Evolutionary conservation across 2,888 invertebrate species (phyloP).

Genomic region (Boloria euphrosyne): DNA sequence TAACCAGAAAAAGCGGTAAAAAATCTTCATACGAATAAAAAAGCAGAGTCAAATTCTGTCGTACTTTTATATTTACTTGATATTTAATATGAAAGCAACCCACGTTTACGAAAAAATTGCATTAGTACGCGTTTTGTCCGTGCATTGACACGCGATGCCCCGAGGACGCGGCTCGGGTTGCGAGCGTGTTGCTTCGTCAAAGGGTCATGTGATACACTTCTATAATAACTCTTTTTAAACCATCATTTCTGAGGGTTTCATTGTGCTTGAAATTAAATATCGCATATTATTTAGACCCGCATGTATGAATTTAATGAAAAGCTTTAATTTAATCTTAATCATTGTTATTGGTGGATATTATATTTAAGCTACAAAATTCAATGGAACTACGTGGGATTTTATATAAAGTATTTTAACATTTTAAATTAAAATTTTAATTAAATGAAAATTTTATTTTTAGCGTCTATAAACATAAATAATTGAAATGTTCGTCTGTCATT

Average conservation of each 20-base stretch:
- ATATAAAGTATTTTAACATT: no score
- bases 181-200: conserved; percentile 41
- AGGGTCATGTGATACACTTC: conserved; percentile 45
- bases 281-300: conserved; percentile 31
- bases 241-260: conserved; percentile 34
- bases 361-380: no score
- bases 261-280: conserved; percentile 38
- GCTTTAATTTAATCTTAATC: conserved; percentile 18
- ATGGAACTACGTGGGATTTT: no score
- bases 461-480: no score
- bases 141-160: conserved; percentile 44
- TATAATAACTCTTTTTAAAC: conserved; percentile 35
- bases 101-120: conserved; percentile 40
- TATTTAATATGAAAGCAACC: background rate
- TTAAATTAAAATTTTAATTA: no score
- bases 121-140: conserved; percentile 41
- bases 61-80: conserved; percentile 1
- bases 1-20: background rate
- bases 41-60: background rate
- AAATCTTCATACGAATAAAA: background rate
- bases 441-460: no score
- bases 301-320: conserved; percentile 21
- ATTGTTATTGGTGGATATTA: background rate
- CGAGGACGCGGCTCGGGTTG: conserved; percentile 40
- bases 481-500: no score